phyloP scores from a whole-genome alignment of 2,888 invertebrate species.

The Zele albiditarsus region DNA sequence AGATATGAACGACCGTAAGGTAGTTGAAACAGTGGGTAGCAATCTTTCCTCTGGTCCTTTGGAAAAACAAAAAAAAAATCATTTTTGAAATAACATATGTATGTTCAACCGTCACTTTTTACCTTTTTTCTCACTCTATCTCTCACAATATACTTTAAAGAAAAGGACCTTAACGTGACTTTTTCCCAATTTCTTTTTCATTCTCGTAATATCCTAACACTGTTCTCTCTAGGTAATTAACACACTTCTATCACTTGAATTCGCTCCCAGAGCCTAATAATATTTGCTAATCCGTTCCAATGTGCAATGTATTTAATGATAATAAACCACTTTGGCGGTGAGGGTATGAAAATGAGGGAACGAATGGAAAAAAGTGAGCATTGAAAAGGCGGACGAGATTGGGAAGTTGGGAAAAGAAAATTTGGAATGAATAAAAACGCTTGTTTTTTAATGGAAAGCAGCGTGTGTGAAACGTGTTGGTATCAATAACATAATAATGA shows the following conservation, averaged over 20 bases:
- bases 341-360: conserved; percentile 27
- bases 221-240: conserved; percentile 49
- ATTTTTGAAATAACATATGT: conserved; percentile 30
- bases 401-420: conserved; percentile 39
- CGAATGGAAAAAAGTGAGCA: conserved; percentile 30
- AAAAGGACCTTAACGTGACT: neutral
- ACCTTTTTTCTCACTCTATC: neutral
- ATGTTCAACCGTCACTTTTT: conserved; percentile 32
- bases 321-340: conserved; percentile 34
- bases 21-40: conserved; percentile 50
- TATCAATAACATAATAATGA: conserved; percentile 56
- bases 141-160: neutral
- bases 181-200: conserved; percentile 4
- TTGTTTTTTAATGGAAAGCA: conserved; percentile 43
- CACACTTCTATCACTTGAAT: conserved; percentile 54
- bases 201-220: conserved; percentile 42
- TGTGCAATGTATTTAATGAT: conserved; percentile 51
- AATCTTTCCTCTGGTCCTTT: conserved; percentile 50
- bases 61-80: conserved; percentile 15
- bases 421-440: conserved; percentile 45
- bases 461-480: conserved; percentile 56
- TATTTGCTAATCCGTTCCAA: conserved; percentile 69
- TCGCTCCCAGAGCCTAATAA: conserved; percentile 60
- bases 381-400: conserved; percentile 41
- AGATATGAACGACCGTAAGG: conserved; percentile 59